Evolutionary conservation across 1,140 invertebrate genomes (phyloP).

Genomic region (Pseudomyrmex gracilis): DNA sequence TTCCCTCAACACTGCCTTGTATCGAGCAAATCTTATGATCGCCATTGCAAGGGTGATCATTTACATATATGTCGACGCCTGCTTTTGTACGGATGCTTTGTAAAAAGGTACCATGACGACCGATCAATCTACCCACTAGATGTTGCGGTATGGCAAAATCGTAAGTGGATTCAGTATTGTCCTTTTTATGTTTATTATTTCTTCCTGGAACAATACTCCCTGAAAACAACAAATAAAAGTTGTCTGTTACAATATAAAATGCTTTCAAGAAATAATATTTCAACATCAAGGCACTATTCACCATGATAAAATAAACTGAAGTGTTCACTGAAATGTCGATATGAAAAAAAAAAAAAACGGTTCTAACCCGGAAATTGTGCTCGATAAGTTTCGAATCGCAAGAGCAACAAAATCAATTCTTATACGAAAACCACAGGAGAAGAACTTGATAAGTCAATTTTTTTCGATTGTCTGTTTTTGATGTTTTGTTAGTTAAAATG

Average conservation of each 20-base stretch:
- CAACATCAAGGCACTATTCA: too few relatives aligned
- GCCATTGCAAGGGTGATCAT: constrained; percentile 90
- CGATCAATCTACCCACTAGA: constrained; percentile 95
- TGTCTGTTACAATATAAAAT: constrained; percentile 45
- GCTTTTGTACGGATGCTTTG: constrained; percentile 92
- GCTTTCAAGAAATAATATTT: background rate
- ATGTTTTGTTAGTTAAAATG: too few relatives aligned
- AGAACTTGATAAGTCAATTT: too few relatives aligned
- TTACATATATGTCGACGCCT: constrained; percentile 91
- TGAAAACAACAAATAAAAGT: constrained; percentile 67
- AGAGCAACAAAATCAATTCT: background rate
- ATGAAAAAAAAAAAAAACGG: too few relatives aligned
- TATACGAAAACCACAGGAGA: too few relatives aligned
- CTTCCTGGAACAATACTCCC: constrained; percentile 83
- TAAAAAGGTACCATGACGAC: constrained; percentile 93
- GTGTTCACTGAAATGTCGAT: too few relatives aligned
- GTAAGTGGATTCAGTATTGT: constrained; percentile 83
- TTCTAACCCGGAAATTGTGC: too few relatives aligned
- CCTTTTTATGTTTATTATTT: constrained; percentile 86
- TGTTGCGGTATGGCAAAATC: constrained; percentile 93
- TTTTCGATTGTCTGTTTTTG: too few relatives aligned
- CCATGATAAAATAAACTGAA: too few relatives aligned
- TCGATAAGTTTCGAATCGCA: too few relatives aligned
- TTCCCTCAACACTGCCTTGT: constrained; percentile 92
- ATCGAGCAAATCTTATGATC: constrained; percentile 93